A percentile compares a stretch with the other conserved stretches of the same genome.
phyloP scores from a whole-genome alignment of 1,140 invertebrate species.

The Habropoda laboriosa region DNA sequence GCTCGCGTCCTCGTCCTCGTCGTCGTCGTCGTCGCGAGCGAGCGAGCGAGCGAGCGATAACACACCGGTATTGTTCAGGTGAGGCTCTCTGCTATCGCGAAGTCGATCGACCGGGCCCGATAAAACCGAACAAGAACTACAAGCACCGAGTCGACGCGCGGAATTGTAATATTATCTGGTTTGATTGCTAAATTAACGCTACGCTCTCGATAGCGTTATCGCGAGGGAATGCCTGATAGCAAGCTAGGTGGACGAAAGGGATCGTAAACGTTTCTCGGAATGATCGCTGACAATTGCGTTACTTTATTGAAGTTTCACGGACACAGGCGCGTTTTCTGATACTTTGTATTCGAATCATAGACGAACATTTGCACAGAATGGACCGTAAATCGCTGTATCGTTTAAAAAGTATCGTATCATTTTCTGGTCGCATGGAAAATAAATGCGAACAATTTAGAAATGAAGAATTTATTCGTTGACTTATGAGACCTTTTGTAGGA shows the following conservation, averaged over 20 bases:
- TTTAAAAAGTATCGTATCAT: too few species aligned
- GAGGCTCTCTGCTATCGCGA: conserved; percentile 8
- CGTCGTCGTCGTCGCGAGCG: too few species aligned
- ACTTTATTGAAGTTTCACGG: not conserved
- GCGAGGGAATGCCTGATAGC: not conserved
- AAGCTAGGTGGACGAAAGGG: not conserved
- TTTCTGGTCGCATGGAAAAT: too few species aligned
- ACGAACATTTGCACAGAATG: too few species aligned
- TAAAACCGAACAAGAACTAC: conserved; percentile 11
- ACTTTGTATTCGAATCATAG: too few species aligned
- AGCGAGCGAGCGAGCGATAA: too few species aligned
- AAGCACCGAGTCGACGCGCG: not conserved
- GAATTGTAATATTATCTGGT: conserved; percentile 16
- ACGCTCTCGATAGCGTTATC: conserved; percentile 15
- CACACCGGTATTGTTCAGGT: conserved; percentile 6
- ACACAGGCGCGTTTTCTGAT: not conserved
- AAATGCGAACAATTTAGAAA: too few species aligned
- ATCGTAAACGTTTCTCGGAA: not conserved
- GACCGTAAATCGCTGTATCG: too few species aligned
- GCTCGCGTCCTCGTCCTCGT: too few species aligned
- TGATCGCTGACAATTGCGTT: too few species aligned
- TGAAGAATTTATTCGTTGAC: too few species aligned
- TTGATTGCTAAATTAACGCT: conserved; percentile 44
- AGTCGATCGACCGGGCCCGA: conserved; percentile 24
- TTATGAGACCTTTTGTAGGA: too few species aligned